A percentile compares a stretch with the other conserved stretches of the same genome.
Conservation (phyloP, 2,797 vertebrate genomes). For the Nothura maculosa region DNA sequence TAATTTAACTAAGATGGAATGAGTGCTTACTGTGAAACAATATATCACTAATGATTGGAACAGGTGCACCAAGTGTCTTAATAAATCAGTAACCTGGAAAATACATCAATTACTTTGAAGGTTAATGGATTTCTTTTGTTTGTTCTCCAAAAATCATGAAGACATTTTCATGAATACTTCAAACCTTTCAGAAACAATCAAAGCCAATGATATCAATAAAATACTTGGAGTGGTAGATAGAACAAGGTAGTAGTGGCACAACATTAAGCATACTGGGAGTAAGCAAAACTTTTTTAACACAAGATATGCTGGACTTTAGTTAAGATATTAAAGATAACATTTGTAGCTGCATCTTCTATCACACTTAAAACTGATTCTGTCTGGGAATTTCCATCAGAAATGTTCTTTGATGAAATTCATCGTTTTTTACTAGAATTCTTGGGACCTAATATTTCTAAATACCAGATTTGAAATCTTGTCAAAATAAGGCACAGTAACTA, state of each 20-base stretch:
- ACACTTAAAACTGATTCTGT: background rate
- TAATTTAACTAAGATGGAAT: conserved; percentile 72
- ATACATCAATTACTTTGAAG: conserved; percentile 77
- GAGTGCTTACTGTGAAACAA: conserved; percentile 60
- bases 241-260: background rate
- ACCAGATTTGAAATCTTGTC: background rate
- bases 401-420: background rate
- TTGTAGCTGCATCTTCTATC: background rate
- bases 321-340: background rate
- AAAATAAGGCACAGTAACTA: background rate
- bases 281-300: background rate
- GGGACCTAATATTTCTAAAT: background rate
- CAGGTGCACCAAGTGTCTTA: conserved; percentile 75
- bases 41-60: conserved; percentile 74
- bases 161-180: conserved; percentile 56
- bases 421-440: background rate
- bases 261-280: background rate
- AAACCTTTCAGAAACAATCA: background rate
- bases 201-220: background rate
- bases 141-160: conserved; percentile 59
- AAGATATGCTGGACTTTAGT: background rate
- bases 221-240: background rate
- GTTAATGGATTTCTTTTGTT: conserved; percentile 74
- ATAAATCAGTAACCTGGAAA: conserved; percentile 77
- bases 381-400: background rate